Evolutionary conservation across 2,888 invertebrate species (phyloP).

Genomic region (Lasioglossum marginatum): DNA sequence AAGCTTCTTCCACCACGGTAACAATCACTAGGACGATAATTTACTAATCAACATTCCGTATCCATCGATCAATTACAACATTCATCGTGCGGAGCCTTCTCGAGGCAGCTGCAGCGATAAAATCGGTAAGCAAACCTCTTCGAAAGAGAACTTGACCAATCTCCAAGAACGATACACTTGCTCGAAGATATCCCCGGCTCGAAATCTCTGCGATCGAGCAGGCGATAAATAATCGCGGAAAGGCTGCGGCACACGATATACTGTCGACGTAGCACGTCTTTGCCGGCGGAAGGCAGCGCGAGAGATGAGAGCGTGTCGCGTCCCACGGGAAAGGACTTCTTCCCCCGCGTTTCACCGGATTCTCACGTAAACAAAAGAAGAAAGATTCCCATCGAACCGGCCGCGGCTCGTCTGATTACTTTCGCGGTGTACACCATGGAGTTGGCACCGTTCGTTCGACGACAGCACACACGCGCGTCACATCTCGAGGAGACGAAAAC

Average conservation of each 20-base stretch:
- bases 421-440: neutral
- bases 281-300: neutral
- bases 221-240: neutral
- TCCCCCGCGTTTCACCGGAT: constrained; percentile 17
- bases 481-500: neutral
- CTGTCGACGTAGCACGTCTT: neutral
- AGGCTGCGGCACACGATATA: neutral
- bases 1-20: constrained; percentile 40
- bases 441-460: neutral
- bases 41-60: constrained; percentile 38
- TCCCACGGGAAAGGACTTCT: neutral
- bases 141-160: neutral
- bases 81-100: neutral
- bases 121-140: neutral
- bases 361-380: constrained; percentile 33
- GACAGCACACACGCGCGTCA: neutral
- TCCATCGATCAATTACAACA: neutral
- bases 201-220: neutral
- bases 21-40: constrained; percentile 28
- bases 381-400: neutral
- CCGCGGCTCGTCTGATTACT: neutral
- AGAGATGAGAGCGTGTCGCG: neutral
- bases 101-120: neutral
- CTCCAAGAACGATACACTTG: too few species aligned
- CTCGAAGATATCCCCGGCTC: neutral